Base-by-base conservation (phyloP, 2,888 invertebrate species). In the Cerceris ruficornis region DNA sequence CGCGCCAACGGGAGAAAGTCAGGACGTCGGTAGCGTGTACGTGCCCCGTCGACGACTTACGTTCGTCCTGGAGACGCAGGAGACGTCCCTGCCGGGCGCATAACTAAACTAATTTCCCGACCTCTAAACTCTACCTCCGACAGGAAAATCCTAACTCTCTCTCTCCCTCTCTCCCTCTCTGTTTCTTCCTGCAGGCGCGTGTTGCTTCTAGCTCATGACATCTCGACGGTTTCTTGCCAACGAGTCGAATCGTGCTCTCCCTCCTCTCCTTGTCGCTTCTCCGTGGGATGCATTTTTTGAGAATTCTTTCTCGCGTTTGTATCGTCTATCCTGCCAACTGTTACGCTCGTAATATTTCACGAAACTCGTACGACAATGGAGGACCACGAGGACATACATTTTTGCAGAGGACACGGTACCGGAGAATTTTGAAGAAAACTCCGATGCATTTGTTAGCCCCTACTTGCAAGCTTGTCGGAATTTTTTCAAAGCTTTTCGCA, bases 91-190 rank as follows among this genome's bases (percentile, higher is more conserved):
- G 91, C 88, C 88, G 80, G 86, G 83, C 86, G 88, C 89, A 90
- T 91, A 91, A 91, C 91, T 90, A 91, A 91, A 91, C 91, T 91
- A 91, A 91, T 91, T 91, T 90, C 84, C 87, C 84, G 87, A 87
- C 87, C 91, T 88, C 90, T 80, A 87, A 88, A 86, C 87, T 86
- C 84, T 70, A 81, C 81, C 81, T 71, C 77, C 78, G 73, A 75
- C 80, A 81, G 83, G 82, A 84, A 80, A 84, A 86, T 85, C 78
- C 77, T 62, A 78, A 82, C 84, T 81, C 14, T 7, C 15, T 7
- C 52, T 1, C 14, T 8, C 15, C 0, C 46, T 39, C 28, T 17
- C 42, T 14, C 59, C 41, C 13, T 41, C 28, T n/a, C 11, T n/a
- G n/a, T 41, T 59, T 41, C 59, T 15, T 14, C 68, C 84, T 83